Evolutionary conservation across 2,113 vertebrate genomes (phyloP).

Genomic region (Cheilinus undulatus): DNA sequence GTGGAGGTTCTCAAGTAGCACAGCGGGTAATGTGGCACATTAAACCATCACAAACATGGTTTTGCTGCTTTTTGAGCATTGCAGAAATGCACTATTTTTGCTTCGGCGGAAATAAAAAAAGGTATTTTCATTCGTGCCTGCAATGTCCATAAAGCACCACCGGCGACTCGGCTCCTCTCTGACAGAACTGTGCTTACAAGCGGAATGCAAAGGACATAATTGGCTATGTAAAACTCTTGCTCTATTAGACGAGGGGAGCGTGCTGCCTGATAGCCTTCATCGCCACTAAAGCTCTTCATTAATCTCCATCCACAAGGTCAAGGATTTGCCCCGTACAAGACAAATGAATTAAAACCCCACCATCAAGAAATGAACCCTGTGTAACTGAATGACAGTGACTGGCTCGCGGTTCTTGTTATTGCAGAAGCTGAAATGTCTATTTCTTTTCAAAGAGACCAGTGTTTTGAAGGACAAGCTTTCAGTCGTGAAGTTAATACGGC

Average conservation of each 20-base stretch:
- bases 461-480: background rate
- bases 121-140: background rate
- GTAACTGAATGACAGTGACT: slow-evolving; percentile 30
- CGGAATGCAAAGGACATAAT: slow-evolving; percentile 70
- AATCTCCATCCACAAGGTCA: slow-evolving; percentile 81
- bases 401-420: slow-evolving; percentile 30
- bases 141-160: slow-evolving; percentile 16
- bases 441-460: background rate
- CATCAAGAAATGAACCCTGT: slow-evolving; percentile 56
- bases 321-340: slow-evolving; percentile 70
- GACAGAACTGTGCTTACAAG: slow-evolving; percentile 65
- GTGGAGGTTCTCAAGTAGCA: slow-evolving; percentile 21
- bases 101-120: background rate
- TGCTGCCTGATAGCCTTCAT: slow-evolving; percentile 77
- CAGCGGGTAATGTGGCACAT: too few relatives aligned
- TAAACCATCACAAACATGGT: too few relatives aligned
- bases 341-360: slow-evolving; percentile 70
- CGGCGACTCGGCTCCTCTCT: slow-evolving; percentile 16
- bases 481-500: too few relatives aligned
- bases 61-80: too few relatives aligned
- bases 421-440: slow-evolving; percentile 5
- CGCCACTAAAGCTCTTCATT: slow-evolving; percentile 78
- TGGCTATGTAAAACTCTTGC: slow-evolving; percentile 75
- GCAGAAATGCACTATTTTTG: slow-evolving; percentile 3
- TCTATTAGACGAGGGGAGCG: slow-evolving; percentile 70